These are phyloP conservation scores for Squalus acanthias DNA, from an alignment of 2,797 vertebrate genomes.

Conservation along the genomic window DNA sequence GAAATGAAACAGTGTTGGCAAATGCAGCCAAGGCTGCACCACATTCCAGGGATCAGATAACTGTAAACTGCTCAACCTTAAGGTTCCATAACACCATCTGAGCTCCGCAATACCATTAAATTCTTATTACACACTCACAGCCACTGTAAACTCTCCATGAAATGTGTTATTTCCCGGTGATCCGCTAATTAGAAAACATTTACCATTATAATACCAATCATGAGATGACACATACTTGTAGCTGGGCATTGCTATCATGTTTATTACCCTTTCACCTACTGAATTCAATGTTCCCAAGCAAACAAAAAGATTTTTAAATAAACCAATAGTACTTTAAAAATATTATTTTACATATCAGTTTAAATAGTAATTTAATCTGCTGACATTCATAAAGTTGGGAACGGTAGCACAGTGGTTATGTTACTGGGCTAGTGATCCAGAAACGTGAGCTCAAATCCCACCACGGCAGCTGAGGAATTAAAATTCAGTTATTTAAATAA, in stretches of 20 bases:
- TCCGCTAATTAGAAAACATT: neutral
- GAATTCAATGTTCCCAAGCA: neutral
- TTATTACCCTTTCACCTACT: neutral
- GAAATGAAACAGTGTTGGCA: neutral
- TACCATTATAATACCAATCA: neutral
- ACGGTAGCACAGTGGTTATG: no score
- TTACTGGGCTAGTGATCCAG: no score
- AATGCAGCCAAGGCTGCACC: neutral
- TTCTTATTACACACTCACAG: neutral
- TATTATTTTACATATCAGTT: neutral
- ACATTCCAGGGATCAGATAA: neutral
- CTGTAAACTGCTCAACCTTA: neutral
- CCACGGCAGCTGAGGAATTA: no score
- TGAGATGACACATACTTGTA: neutral
- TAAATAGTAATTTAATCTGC: neutral
- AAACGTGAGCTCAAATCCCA: no score
- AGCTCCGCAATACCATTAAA: neutral
- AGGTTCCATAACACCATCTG: neutral
- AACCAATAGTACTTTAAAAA: neutral
- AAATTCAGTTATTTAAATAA: no score
- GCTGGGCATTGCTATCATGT: neutral
- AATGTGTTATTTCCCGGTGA: neutral
- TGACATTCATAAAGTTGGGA: neutral
- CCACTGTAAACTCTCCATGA: neutral
- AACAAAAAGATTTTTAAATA: neutral